Evolutionary conservation across 53 echinoderm and acorn worm genomes (phyloP), one percentile per base, ranked within the genome.

Genomic region (Astropecten irregularis): DNA sequence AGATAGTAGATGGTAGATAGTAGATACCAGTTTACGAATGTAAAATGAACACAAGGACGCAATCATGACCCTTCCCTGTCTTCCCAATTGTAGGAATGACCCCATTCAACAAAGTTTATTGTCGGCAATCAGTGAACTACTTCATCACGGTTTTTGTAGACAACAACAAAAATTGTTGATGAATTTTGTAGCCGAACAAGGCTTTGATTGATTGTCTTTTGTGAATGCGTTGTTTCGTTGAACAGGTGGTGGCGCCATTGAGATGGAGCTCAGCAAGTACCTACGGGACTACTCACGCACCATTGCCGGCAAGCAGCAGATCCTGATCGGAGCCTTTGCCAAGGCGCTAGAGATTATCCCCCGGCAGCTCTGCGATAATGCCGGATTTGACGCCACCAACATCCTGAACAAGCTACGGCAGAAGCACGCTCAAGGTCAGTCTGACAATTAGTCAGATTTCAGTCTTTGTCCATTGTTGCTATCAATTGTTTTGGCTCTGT

Each of bases 181-280:
- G n/a, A n/a, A n/a, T n/a, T n/a, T n/a, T n/a, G n/a, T n/a, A n/a
- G n/a, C n/a, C n/a, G n/a, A n/a, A n/a, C n/a, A n/a, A n/a, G n/a
- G n/a, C n/a, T n/a, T n/a, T n/a, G n/a, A n/a, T n/a, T n/a, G n/a
- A n/a, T n/a, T n/a, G n/a, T n/a, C n/a, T n/a, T n/a, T n/a, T n/a
- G n/a, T n/a, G n/a, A n/a, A n/a, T 23, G 32, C 19, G 18, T 51
- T 22, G 26, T 66, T 66, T 15, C 9, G 1, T 30, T 66, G 13
- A 47, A 32, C 71, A 99, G 99, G 99, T 85, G 99, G 99, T 66
- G 99, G 99, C 48, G 99, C 99, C 46, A 95, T 99, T 81, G 99
- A 99, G 85, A 99, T 99, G 99, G 97, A 99, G 86, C 74, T 99
- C 9, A 99, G 99, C 74, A 99, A 94, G 77, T 95, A 95, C 79